A percentile compares a stretch with the other conserved stretches of the same genome.
Evolutionary conservation across 2,888 invertebrate species (phyloP).

Genomic region (Oxystoma pomonae): DNA sequence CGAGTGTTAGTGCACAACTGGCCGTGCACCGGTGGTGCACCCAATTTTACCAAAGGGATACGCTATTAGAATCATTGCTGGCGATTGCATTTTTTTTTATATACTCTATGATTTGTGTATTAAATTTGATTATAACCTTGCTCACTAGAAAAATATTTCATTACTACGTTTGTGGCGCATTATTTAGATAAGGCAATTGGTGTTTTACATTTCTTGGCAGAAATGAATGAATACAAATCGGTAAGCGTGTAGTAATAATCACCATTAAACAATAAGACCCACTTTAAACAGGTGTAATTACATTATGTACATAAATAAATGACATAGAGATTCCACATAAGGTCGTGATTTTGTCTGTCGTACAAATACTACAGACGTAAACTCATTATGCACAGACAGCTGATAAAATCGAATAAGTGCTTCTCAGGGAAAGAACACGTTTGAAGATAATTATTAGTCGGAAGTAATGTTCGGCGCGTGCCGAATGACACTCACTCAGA

Average conservation of each 20-base stretch:
- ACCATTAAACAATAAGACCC: neutral
- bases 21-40: too few species aligned
- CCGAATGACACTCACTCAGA: conserved; percentile 41
- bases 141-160: neutral
- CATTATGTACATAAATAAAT: neutral
- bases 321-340: conserved; percentile 14
- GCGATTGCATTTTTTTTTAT: neutral
- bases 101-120: neutral
- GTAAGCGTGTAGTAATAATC: neutral
- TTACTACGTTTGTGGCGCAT: neutral
- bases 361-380: conserved; percentile 15
- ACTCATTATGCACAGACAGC: conserved; percentile 18
- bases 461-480: conserved; percentile 36
- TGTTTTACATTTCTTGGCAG: neutral
- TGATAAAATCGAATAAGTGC: conserved; percentile 15
- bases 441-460: conserved; percentile 13
- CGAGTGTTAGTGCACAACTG: too few species aligned
- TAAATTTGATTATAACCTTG: neutral
- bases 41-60: too few species aligned
- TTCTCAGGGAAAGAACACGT: conserved; percentile 8
- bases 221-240: neutral
- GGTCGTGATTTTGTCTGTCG: conserved; percentile 17
- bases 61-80: too few species aligned
- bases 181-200: neutral
- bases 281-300: neutral